Evolutionary conservation across 2,888 invertebrate species (phyloP), one percentile per base, ranked within the genome.

Genomic region (Heliconius ethilla): DNA sequence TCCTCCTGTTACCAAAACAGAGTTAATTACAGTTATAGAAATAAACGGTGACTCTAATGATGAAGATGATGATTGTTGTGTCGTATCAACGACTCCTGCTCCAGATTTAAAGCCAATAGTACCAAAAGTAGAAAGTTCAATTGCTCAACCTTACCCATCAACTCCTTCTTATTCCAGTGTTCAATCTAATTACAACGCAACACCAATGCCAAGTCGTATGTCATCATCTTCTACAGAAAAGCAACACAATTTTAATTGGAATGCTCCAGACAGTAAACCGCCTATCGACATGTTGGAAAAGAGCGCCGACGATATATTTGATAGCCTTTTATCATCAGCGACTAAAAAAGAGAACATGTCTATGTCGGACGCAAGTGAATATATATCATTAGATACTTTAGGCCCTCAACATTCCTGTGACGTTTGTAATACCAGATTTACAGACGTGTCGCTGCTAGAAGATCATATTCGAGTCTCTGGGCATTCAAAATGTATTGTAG

Each of bases 311-410:
- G 94, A 94, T 73, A 92, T 94, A 40, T 94, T 94, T 80, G 92
- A 92, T 82, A 94, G 93, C 78, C 85, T 95, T 5, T 83, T 94
- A n/a, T 92, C 92, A 2, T 88, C 87, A 66, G 84, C 90, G 0
- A 88, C 90, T 1, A 94, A 92, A 82, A 93, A 94, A 81, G 92
- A 94, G 82, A 88, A 86, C 72, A 83, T 88, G 75, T 87, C 88
- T 37, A 55, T 94, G 80, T 89, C 92, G 22, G 91, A 94, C 80
- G 89, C 91, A 0, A 96, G 95, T 79, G 96, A 96, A 89, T 96
- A 96, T 83, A 96, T 96, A 81, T 96, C 96, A 0, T 88, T 96
- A 80, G 96, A 96, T 79, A 95, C 95, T 45, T 88, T 96, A 82
- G 96, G 96, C 2, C 95, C 95, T 1, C 95, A 95, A 75, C 95